Percentiles rank a stretch among this genome's conserved stretches.
These are phyloP conservation scores for Anagyrus pseudococci DNA, from an alignment of 2,888 invertebrate species.

Conservation along the genomic window DNA sequence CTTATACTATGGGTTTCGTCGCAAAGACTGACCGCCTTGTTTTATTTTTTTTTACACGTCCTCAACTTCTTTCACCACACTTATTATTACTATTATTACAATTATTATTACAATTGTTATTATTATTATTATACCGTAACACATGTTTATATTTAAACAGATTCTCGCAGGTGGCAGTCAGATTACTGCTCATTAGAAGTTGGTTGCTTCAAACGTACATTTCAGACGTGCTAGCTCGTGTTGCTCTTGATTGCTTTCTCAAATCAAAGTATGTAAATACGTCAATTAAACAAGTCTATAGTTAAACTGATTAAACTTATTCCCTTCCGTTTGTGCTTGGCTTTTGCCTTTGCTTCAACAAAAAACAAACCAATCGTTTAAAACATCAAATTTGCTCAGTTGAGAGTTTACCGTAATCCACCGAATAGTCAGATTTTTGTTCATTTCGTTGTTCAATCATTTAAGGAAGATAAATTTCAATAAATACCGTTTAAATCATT, in stretches of 20 bases:
- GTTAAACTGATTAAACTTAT: too few relatives aligned
- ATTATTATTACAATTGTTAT: too few relatives aligned
- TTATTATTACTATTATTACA: too few relatives aligned
- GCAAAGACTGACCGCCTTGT: background rate
- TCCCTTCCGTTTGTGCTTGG: background rate
- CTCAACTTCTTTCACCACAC: too few relatives aligned
- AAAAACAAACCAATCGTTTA: background rate
- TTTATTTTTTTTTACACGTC: background rate
- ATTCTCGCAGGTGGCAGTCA: background rate
- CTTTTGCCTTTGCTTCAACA: background rate
- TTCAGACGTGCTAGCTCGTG: background rate
- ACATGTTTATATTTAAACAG: background rate
- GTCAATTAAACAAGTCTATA: background rate
- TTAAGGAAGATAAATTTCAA: too few relatives aligned
- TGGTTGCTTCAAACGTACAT: background rate
- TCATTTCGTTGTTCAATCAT: too few relatives aligned
- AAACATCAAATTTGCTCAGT: too few relatives aligned
- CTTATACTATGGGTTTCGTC: background rate
- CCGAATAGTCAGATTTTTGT: too few relatives aligned
- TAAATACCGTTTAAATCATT: too few relatives aligned
- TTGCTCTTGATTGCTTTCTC: background rate
- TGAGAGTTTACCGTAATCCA: too few relatives aligned
- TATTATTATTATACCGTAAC: background rate
- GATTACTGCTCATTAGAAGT: background rate
- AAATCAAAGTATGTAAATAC: too few relatives aligned